Evolutionary conservation across 2,113 vertebrate species (phyloP).

Genomic region (Sorex fumeus): DNA sequence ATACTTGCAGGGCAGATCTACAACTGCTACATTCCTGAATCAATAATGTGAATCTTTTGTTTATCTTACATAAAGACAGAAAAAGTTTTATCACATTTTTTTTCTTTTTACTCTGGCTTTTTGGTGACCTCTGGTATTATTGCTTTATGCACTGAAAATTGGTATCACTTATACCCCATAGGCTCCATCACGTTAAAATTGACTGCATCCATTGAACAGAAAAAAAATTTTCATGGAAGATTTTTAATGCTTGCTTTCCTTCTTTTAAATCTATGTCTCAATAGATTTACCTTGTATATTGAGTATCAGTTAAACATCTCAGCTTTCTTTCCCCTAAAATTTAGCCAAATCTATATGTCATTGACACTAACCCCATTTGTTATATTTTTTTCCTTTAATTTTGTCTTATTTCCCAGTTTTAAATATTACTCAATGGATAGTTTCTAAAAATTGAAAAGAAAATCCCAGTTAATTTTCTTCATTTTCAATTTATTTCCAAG

Average conservation of each 20-base stretch:
- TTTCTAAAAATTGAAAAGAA: too few species aligned
- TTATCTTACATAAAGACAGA: background rate
- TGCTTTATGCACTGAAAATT: background rate
- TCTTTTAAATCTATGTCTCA: background rate
- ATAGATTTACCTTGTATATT: slow-evolving; percentile 13
- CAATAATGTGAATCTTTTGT: too few species aligned
- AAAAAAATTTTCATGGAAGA: slow-evolving; percentile 35
- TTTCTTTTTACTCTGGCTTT: background rate
- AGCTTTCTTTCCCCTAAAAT: background rate
- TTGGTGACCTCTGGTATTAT: background rate
- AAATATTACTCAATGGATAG: background rate
- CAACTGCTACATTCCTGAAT: too few species aligned
- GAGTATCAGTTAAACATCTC: background rate
- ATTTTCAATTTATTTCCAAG: slow-evolving; percentile 4
- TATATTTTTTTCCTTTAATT: slow-evolving; percentile 12
- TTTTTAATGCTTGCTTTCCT: slow-evolving; percentile 15
- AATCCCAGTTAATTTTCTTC: background rate
- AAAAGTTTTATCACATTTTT: background rate
- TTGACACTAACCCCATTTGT: background rate
- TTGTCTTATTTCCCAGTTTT: slow-evolving; percentile 24
- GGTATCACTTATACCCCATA: background rate
- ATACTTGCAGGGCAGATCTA: too few species aligned
- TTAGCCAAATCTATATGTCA: background rate
- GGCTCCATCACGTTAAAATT: background rate
- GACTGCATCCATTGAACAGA: background rate